These are phyloP conservation scores for Orius insidiosus DNA, from an alignment of 1,140 invertebrate species.

Conservation along the genomic window DNA sequence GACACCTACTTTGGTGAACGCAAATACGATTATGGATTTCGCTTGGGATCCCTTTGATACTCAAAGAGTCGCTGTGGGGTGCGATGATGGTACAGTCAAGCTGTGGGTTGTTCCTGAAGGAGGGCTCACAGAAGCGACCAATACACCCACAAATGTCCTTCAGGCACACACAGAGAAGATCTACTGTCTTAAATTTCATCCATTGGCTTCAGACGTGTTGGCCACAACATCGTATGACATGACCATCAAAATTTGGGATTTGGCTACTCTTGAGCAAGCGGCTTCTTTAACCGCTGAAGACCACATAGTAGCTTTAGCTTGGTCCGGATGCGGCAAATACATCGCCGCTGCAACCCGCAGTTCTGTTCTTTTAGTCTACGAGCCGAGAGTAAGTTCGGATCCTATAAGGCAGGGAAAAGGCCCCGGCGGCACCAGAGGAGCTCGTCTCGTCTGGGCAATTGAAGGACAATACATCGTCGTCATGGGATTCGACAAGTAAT, in stretches of 20 bases:
- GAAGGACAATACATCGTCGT: slow-evolving; percentile 69
- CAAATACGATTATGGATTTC: slow-evolving; percentile 78
- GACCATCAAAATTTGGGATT: slow-evolving; percentile 71
- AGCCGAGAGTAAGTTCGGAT: slow-evolving; percentile 45
- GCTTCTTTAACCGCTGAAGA: slow-evolving; percentile 11
- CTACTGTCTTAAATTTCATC: slow-evolving; percentile 80
- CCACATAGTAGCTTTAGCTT: slow-evolving; percentile 67
- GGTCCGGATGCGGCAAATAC: slow-evolving; percentile 74
- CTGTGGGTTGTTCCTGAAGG: slow-evolving; percentile 61
- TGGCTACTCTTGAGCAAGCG: slow-evolving; percentile 28
- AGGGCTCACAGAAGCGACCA: slow-evolving; percentile 54
- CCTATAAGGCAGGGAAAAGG: slow-evolving; percentile 64
- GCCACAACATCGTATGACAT: slow-evolving; percentile 77
- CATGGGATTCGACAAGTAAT: slow-evolving; percentile 78
- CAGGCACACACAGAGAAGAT: slow-evolving; percentile 76
- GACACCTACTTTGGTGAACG: slow-evolving; percentile 70
- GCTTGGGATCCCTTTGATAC: slow-evolving; percentile 83
- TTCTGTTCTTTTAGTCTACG: slow-evolving; percentile 64
- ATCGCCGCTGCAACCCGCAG: slow-evolving; percentile 80
- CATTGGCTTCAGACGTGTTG: slow-evolving; percentile 65
- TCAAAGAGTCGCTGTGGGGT: slow-evolving; percentile 61
- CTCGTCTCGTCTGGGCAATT: slow-evolving; percentile 72
- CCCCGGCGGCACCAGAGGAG: slow-evolving; percentile 68
- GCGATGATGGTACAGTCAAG: slow-evolving; percentile 73
- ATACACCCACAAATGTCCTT: slow-evolving; percentile 37